Percentiles rank a stretch among this genome's conserved stretches.
These are phyloP conservation scores for Cavia porcellus DNA, from an alignment of 2,113 vertebrate genomes.

Conservation along the genomic window DNA sequence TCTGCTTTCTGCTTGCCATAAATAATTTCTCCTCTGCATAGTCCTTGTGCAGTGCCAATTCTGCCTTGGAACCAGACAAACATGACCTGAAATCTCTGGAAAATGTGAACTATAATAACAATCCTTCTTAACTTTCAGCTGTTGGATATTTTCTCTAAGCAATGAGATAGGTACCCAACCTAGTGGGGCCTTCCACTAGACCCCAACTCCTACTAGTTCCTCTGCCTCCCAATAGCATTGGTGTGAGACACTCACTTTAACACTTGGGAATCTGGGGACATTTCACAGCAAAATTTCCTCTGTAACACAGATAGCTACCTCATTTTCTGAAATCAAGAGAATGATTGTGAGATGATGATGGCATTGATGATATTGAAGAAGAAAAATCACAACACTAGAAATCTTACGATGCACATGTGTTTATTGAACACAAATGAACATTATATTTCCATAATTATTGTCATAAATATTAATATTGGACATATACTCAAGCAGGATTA, in stretches of 20 bases:
- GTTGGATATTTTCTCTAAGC: neutral
- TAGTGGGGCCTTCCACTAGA: neutral
- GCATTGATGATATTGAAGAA: neutral
- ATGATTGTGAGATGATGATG: neutral
- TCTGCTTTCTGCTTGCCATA: neutral
- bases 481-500: slow-evolving; percentile 63
- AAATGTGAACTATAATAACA: neutral
- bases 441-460: slow-evolving; percentile 52
- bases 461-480: slow-evolving; percentile 72
- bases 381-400: slow-evolving; percentile 46
- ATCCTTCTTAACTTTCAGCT: neutral
- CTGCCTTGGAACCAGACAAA: neutral
- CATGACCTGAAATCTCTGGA: neutral
- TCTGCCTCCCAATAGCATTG: neutral
- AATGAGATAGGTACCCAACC: no score
- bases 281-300: neutral
- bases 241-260: neutral
- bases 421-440: slow-evolving; percentile 84
- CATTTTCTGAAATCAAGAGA: neutral
- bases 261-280: neutral
- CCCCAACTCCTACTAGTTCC: neutral
- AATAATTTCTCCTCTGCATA: neutral
- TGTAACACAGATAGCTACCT: neutral
- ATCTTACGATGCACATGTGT: slow-evolving; percentile 70
- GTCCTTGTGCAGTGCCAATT: neutral